phyloP scores from a whole-genome alignment of 2,797 vertebrate genomes.

The Xenops minutus region DNA sequence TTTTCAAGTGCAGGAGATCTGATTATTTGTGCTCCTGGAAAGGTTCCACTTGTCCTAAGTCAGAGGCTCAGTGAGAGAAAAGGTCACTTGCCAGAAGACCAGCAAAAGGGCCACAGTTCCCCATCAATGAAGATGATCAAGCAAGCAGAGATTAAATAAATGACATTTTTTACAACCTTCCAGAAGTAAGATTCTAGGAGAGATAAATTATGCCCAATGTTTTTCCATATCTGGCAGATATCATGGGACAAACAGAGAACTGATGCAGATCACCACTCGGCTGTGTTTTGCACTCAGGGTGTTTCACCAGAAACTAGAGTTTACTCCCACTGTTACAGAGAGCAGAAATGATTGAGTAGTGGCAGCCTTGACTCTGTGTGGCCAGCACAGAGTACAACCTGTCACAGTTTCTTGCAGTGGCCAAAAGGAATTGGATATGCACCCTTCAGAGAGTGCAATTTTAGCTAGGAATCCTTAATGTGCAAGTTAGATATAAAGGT shows the following conservation, averaged over 20 bases:
- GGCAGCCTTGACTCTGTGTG: not conserved
- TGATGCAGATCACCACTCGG: accelerated
- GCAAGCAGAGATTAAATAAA: not conserved
- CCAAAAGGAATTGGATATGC: not conserved
- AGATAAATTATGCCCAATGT: not conserved
- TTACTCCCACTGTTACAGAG: not conserved
- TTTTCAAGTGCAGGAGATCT: not conserved
- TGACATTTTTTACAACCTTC: not conserved
- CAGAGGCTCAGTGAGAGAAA: not conserved
- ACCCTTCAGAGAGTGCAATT: not conserved
- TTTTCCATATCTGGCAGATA: not conserved
- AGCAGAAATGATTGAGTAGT: not conserved
- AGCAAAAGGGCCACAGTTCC: not conserved
- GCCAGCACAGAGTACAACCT: not conserved
- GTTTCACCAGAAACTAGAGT: not conserved
- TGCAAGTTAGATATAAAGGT: not conserved
- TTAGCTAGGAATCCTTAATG: not conserved
- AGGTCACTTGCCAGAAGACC: not conserved
- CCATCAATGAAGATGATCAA: not conserved
- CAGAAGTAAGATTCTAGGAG: not conserved
- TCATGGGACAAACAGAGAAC: not conserved
- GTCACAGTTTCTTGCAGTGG: not conserved
- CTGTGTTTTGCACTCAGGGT: not conserved
- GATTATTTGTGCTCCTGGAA: not conserved
- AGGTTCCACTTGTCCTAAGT: not conserved